Percentiles rank a stretch among this genome's conserved stretches.
Conservation (phyloP, 92 coral and sea anemone genomes). For the Epizoanthus illoricatus region DNA sequence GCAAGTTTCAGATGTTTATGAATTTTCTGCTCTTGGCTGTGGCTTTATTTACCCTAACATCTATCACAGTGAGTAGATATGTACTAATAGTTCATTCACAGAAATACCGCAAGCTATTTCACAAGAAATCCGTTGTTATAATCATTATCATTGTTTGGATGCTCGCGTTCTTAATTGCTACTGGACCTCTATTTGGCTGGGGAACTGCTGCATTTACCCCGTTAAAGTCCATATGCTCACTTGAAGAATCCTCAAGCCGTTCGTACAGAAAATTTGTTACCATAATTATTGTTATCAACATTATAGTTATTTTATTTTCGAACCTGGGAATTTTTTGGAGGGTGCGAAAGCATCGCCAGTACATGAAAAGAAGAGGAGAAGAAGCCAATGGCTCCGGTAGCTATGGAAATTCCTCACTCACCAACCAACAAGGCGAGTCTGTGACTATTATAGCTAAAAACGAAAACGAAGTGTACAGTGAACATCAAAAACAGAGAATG, state of each 20-base stretch:
- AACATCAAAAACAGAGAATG: too few species aligned
- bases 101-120: constrained; percentile 21
- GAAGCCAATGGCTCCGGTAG: neutral
- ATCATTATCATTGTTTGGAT: constrained; percentile 49
- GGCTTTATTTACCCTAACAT: constrained; percentile 45
- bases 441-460: neutral
- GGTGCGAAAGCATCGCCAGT: constrained; percentile 47
- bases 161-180: constrained; percentile 21
- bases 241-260: constrained; percentile 42
- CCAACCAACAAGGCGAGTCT: neutral
- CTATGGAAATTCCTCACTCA: neutral
- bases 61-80: constrained; percentile 50
- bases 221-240: constrained; percentile 46
- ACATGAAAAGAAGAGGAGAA: constrained; percentile 27
- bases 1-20: constrained; percentile 49
- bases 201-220: constrained; percentile 50
- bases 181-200: constrained; percentile 66
- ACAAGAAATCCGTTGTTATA: constrained; percentile 1
- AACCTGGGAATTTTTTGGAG: constrained; percentile 42
- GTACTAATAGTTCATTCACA: constrained; percentile 41
- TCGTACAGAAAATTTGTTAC: constrained; percentile 46
- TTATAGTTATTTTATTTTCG: constrained; percentile 34
- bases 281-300: constrained; percentile 25
- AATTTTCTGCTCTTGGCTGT: constrained; percentile 42
- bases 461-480: too few species aligned